Base-by-base conservation (phyloP, 2,113 vertebrate genomes). In the Chloroceryle aenea region DNA sequence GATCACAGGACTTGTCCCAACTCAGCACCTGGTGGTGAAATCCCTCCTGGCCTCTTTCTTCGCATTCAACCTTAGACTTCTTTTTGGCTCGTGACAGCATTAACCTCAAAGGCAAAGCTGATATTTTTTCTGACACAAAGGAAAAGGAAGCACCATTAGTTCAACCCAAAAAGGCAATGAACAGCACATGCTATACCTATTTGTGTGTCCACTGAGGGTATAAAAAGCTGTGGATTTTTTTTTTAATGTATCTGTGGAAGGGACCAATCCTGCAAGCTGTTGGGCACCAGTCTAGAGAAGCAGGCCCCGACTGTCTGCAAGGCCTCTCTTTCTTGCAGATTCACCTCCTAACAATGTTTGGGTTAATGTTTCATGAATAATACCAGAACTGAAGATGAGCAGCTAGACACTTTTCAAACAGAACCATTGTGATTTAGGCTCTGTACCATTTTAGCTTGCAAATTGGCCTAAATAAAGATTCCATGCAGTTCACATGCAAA, bases 381-480 rank as follows among this genome's bases (percentile, higher is more conserved):
- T 62, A n/a, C 4, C 0, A 0, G 21, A 85, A 58, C 9, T 47
- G 38, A 67, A 82, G 34, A 7, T 48, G 45, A 40, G n/a, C 50
- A 79, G 52, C 34, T 27, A n/a, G 40, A 61, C 6, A 21, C 25
- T 77, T 58, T 61, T 26, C 29, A 76, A 76, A 61, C 27, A 73
- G 16, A 56, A 76, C 69, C 21, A n/a, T 21, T 52, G 7, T 73
- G 45, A 69, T 77, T 76, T 16, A 68, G 4, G 8, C 74, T 87
- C n/a, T 48, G 34, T 53, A 40, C 10, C 32, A 66, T 36, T 76
- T 72, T 10, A 89, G 17, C 45, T 73, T 78, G 27, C 29, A 69
- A 87, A 38, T 6, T 29, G 13, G 14, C 40, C 38, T 48, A 58
- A 53, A 76, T 16, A 73, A 73, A 85, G 42, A 42, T 32, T 72